Evolutionary conservation across 92 coral and sea anemone genomes (phyloP), one percentile per base, ranked within the genome.

Genomic region (Parazoanthus darwini): DNA sequence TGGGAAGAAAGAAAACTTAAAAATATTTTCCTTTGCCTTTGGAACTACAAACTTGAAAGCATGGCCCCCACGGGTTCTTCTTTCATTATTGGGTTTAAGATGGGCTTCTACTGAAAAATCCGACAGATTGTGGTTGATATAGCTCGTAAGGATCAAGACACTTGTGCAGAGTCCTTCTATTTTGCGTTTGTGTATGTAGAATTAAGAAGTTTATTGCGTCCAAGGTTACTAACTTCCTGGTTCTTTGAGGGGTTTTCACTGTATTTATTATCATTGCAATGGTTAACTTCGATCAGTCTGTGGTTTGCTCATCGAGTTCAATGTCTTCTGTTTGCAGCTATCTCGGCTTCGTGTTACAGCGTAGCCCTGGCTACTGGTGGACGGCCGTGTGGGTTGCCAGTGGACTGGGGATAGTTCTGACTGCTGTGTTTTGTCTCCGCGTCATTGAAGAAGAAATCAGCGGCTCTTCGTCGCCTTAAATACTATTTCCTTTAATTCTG

Each of bases 281-380:
- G 58, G 8, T 63, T 2, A 63, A 22, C 70, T 14, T 7, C 59
- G 4, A 54, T 2, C 59, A 54, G 16, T 54, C 20, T 20, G 10
- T 76, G 79, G 11, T 18, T 39, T 39, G 48, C 6, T 44, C 46
- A 37, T 15, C n/a, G n/a, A 11, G 18, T 54, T 25, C 3, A 14
- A 6, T 15, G 37, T 76, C 22, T 15, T 42, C 25, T 36, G 80
- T 42, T 70, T 80, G 46, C 87, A 96, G 98, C 72, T 94, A 90
- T 67, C 92, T 96, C 80, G 98, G 98, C 44, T 94, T 96, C 74
- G 88, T 92, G 36, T 80, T 96, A 90, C 93, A 93, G 58, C 94
- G 96, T 6, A 89, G 78, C 42, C 92, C 93, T 29, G 95, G 97
- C 20, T 92, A 92, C 88, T 88, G 91, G 95, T 94, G 97, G 97